These are phyloP conservation scores for Arctopsyche grandis DNA, from an alignment of 1,140 invertebrate genomes.

Conservation along the genomic window DNA sequence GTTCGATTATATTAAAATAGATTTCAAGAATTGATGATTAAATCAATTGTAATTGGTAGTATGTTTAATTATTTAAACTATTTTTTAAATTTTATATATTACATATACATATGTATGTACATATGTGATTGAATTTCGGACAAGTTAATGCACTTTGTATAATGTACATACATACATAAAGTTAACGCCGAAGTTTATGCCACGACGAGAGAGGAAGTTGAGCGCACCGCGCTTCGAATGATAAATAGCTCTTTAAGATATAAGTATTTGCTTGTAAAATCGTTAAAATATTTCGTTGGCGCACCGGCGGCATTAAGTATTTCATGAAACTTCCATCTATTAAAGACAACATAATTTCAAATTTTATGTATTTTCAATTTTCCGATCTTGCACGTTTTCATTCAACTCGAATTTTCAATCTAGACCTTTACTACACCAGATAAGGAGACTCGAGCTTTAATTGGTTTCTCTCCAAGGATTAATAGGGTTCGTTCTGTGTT, in stretches of 20 bases:
- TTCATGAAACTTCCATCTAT: no score
- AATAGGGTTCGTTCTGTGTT: background rate
- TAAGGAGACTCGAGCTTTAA: background rate
- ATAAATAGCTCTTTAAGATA: background rate
- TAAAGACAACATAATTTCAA: no score
- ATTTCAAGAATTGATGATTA: no score
- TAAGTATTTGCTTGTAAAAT: no score
- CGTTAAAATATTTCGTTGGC: no score
- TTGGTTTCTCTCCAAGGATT: background rate
- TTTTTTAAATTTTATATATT: no score
- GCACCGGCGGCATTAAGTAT: no score
- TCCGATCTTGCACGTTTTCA: background rate
- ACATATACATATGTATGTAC: no score
- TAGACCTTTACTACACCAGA: background rate
- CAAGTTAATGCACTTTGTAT: constrained; percentile 3
- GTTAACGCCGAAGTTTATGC: background rate
- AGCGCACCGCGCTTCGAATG: background rate
- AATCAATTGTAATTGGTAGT: no score
- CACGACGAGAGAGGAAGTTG: background rate
- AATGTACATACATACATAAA: background rate
- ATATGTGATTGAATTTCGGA: background rate
- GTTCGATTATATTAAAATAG: no score
- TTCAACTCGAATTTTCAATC: background rate
- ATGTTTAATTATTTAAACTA: no score
- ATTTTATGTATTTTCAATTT: no score